Percentiles rank a stretch among this genome's conserved stretches.
These are phyloP conservation scores for Carassius carassius DNA, from an alignment of 2,113 vertebrate species.

Conservation along the genomic window DNA sequence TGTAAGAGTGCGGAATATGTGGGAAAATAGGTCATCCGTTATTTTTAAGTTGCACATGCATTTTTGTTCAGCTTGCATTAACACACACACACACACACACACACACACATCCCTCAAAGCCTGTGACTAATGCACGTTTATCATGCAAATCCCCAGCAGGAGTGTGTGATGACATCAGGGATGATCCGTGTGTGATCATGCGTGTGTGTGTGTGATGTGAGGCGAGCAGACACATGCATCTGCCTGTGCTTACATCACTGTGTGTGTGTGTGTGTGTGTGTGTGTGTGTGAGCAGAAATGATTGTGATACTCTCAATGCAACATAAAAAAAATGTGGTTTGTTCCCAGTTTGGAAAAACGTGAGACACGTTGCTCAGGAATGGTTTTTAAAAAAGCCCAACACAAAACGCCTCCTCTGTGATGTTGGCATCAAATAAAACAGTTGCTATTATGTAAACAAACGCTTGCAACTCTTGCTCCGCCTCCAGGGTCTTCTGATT, in stretches of 20 bases:
- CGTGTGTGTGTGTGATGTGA: neutral
- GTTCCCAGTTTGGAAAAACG: no score
- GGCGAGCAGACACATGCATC: neutral
- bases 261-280: neutral
- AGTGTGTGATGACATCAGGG: constrained; percentile 9
- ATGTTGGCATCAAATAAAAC: no score
- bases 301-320: no score
- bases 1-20: neutral
- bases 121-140: constrained; percentile 20
- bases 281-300: neutral
- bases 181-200: neutral
- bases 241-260: neutral
- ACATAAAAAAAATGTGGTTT: no score
- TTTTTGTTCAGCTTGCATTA: neutral
- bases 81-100: neutral
- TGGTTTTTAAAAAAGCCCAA: no score
- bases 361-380: no score
- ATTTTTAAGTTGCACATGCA: neutral
- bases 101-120: neutral
- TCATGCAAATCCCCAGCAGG: neutral
- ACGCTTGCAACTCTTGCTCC: no score
- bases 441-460: no score
- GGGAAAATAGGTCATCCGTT: neutral
- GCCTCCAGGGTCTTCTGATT: no score
- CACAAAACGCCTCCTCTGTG: no score